Conservation (phyloP, 2,113 vertebrate genomes). For the Myodes glareolus region DNA sequence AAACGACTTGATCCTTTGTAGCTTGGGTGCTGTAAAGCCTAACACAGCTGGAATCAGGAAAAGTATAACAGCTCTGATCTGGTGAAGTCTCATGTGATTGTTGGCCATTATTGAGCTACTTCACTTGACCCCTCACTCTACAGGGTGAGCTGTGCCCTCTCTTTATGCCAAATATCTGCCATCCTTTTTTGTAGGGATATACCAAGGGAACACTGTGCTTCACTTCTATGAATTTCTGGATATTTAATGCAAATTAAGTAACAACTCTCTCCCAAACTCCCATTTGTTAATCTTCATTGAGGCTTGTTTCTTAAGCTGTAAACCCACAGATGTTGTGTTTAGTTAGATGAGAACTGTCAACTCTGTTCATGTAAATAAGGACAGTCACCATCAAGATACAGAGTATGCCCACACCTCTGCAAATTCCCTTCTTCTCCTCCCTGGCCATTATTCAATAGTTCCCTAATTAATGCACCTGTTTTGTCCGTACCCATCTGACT, state of each 20-base stretch:
- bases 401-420: not conserved
- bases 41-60: not conserved
- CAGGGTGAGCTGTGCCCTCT: not conserved
- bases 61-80: not conserved
- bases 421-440: not conserved
- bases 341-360: not conserved
- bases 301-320: slow-evolving; percentile 24
- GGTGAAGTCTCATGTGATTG: not conserved
- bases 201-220: not conserved
- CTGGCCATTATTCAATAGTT: not conserved
- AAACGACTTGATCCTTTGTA: not conserved
- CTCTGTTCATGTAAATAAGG: not conserved
- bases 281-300: slow-evolving; percentile 24
- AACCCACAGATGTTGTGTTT: not conserved
- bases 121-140: not conserved
- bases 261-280: not conserved
- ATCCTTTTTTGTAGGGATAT: not conserved
- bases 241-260: not conserved
- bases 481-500: not conserved
- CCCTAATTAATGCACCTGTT: not conserved
- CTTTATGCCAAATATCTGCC: not conserved
- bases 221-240: not conserved
- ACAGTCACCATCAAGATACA: no score
- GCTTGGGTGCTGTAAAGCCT: not conserved
- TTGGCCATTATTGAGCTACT: not conserved